Conservation (phyloP, 2,888 invertebrate genomes). For the Caradrina kadenii region DNA sequence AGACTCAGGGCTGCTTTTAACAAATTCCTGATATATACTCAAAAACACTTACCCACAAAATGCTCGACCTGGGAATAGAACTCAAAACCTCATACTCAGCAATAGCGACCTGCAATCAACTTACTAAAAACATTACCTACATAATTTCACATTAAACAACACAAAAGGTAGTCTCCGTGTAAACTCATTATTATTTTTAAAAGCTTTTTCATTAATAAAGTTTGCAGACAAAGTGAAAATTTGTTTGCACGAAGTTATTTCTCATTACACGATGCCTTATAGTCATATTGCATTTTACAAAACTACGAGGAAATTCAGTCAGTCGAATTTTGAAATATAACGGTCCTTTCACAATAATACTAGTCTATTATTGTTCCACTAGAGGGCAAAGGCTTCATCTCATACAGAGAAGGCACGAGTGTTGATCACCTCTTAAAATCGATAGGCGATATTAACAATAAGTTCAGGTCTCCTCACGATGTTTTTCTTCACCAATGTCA, state of each 20-base stretch:
- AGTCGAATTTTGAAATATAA: too few species aligned
- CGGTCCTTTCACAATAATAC: too few species aligned
- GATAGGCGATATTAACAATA: too few species aligned
- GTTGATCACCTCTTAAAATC: too few species aligned
- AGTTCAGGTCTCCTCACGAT: too few species aligned
- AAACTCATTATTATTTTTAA: neutral
- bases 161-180: neutral
- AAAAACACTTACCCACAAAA: neutral
- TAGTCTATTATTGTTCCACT: too few species aligned
- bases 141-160: neutral
- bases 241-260: neutral
- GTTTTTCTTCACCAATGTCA: too few species aligned
- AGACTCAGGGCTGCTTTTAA: neutral
- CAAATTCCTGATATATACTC: neutral
- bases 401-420: too few species aligned
- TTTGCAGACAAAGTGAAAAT: neutral
- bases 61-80: too few species aligned
- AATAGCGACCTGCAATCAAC: neutral
- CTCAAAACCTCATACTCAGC: too few species aligned
- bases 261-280: neutral
- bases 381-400: too few species aligned
- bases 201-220: constrained; percentile 1
- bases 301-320: too few species aligned
- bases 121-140: neutral
- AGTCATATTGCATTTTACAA: neutral